Evolutionary conservation across 2,113 vertebrate genomes (phyloP).

Genomic region (Burhinus oedicnemus): DNA sequence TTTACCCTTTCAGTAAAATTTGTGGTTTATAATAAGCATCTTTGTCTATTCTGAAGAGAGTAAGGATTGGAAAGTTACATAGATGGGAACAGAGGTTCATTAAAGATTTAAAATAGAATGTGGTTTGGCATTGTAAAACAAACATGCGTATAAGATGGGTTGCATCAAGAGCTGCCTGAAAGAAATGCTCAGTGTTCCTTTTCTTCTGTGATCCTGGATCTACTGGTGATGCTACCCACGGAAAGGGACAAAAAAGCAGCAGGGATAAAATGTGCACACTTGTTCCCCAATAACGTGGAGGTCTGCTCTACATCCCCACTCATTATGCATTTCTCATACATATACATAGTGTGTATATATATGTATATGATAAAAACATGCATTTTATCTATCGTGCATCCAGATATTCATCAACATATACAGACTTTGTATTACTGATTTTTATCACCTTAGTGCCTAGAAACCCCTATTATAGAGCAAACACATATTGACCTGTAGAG

Average conservation of each 20-base stretch:
- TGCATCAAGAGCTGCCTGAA: constrained; percentile 41
- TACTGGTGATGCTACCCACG: background rate
- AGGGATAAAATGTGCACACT: background rate
- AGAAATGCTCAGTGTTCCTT: background rate
- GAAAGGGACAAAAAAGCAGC: background rate
- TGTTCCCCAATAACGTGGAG: background rate
- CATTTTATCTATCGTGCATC: background rate
- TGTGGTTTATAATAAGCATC: constrained; percentile 60
- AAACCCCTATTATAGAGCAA: background rate
- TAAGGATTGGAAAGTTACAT: constrained; percentile 48
- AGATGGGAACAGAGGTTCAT: constrained; percentile 61
- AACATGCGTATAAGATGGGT: constrained; percentile 28
- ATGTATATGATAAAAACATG: background rate
- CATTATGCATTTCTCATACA: background rate
- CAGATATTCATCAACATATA: background rate
- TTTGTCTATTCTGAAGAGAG: constrained; percentile 52
- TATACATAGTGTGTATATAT: background rate
- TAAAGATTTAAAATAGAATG: constrained; percentile 70
- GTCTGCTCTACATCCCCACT: background rate
- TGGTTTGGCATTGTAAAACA: constrained; percentile 62
- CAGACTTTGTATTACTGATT: background rate
- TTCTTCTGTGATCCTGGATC: constrained; percentile 32
- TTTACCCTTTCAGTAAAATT: constrained; percentile 62
- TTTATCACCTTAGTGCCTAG: background rate
- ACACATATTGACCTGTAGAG: background rate